phyloP scores from a whole-genome alignment of 2,797 vertebrate genomes.

The Cynopterus sphinx region DNA sequence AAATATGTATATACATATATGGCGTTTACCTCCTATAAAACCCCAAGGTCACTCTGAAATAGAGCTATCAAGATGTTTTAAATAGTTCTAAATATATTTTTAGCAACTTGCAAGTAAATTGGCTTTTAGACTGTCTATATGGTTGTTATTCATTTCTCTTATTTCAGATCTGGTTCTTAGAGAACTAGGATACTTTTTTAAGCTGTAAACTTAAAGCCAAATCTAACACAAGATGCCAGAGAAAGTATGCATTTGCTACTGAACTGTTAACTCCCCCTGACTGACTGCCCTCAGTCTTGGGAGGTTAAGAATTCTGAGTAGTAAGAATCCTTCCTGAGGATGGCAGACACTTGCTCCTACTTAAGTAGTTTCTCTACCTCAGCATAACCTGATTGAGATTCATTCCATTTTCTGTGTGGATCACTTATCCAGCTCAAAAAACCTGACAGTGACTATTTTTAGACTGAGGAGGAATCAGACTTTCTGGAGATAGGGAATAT shows the following conservation, averaged over 20 bases:
- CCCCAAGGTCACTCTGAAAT: not conserved
- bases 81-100: slow-evolving; percentile 41
- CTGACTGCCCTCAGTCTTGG: not conserved
- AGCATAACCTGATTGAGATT: slow-evolving; percentile 19
- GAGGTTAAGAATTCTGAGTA: not conserved
- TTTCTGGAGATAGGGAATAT: not conserved
- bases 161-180: not conserved
- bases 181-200: not conserved
- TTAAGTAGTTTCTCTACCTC: slow-evolving; percentile 33
- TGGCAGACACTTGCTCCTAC: not conserved
- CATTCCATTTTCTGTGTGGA: not conserved
- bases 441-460: slow-evolving; percentile 52
- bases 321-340: not conserved
- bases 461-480: slow-evolving; percentile 10
- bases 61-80: not conserved
- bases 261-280: not conserved
- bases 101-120: not conserved
- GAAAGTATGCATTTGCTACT: not conserved
- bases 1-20: not conserved
- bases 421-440: slow-evolving; percentile 38
- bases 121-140: not conserved
- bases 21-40: not conserved
- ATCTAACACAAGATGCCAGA: not conserved
- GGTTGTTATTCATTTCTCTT: not conserved
- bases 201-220: not conserved